phyloP scores from a whole-genome alignment of 2,113 vertebrate species.

The Pyrgilauda ruficollis region DNA sequence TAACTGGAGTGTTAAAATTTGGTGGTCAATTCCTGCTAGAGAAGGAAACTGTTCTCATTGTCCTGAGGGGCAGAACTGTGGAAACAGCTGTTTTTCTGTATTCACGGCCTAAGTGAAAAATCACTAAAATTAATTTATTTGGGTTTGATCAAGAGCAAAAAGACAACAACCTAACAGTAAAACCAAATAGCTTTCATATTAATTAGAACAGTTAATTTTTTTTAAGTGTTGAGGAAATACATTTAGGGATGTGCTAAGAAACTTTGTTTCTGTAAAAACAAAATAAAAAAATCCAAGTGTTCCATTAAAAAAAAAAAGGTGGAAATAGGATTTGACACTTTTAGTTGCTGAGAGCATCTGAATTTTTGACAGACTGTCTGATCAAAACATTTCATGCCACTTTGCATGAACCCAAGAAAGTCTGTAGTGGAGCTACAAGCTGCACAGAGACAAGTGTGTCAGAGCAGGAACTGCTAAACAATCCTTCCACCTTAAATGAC shows the following conservation, averaged over 20 bases:
- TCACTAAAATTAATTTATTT: not conserved
- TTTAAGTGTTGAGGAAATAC: not conserved
- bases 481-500: not conserved
- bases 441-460: not conserved
- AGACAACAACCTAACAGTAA: not conserved
- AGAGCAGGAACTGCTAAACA: not conserved
- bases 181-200: not conserved
- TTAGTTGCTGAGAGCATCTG: not conserved
- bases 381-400: not conserved
- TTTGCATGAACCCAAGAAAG: not conserved
- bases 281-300: not conserved
- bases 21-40: not conserved
- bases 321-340: not conserved
- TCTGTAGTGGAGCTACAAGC: not conserved
- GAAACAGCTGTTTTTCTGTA: not conserved
- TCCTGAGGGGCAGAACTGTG: not conserved
- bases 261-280: not conserved
- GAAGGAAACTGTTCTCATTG: not conserved
- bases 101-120: not conserved
- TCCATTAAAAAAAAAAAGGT: not conserved
- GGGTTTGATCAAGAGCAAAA: not conserved
- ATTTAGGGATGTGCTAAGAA: not conserved
- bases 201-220: not conserved
- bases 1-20: constrained; percentile 9
- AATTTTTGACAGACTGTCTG: not conserved